These are phyloP conservation scores for Ochropacha duplaris DNA, from an alignment of 2,888 invertebrate genomes.

Conservation along the genomic window DNA sequence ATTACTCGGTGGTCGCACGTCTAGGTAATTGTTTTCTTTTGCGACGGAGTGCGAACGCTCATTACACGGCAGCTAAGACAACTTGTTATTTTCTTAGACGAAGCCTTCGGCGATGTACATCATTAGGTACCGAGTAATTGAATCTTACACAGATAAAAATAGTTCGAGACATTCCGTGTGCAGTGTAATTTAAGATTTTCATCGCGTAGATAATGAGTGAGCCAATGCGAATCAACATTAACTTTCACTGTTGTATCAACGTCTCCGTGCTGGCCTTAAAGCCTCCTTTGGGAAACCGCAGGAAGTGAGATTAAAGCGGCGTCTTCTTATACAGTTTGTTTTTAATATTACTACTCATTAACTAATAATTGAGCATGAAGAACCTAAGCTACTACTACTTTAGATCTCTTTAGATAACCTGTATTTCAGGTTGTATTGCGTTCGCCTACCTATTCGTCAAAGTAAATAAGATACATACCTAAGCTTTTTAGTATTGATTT, in stretches of 20 bases:
- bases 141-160: constrained; percentile 74
- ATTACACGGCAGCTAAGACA: constrained; percentile 48
- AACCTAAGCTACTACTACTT: constrained; percentile 22
- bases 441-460: background rate
- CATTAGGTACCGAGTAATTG: constrained; percentile 68
- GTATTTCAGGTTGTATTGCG: background rate
- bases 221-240: constrained; percentile 68
- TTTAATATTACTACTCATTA: constrained; percentile 44
- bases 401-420: background rate
- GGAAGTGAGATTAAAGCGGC: constrained; percentile 60
- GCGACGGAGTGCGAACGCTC: constrained; percentile 32
- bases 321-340: constrained; percentile 37
- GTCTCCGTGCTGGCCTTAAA: constrained; percentile 67
- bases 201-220: constrained; percentile 69
- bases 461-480: background rate
- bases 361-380: constrained; percentile 34
- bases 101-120: constrained; percentile 50
- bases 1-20: background rate
- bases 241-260: constrained; percentile 72
- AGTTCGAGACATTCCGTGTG: constrained; percentile 61
- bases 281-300: constrained; percentile 71
- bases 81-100: constrained; percentile 53
- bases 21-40: constrained; percentile 43
- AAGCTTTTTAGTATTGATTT: background rate
- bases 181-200: constrained; percentile 76